Evolutionary conservation across 2,888 invertebrate genomes (phyloP).

Genomic region (Mamestra brassicae): DNA sequence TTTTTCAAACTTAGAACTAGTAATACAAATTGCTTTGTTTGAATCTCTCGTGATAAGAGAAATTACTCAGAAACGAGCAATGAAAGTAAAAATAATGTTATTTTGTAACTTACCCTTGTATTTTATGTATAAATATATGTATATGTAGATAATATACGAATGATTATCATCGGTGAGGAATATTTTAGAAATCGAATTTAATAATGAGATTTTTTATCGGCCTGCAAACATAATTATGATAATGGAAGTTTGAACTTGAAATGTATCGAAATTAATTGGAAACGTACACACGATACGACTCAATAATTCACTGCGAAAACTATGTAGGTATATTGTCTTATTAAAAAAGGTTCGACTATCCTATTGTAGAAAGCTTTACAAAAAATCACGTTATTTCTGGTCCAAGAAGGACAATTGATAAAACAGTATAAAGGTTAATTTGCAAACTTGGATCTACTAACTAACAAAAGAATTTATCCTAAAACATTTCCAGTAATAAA

Average conservation of each 20-base stretch:
- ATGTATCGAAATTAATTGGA: slow-evolving; percentile 25
- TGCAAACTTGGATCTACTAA: background rate
- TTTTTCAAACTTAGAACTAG: slow-evolving; percentile 27
- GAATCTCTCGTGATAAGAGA: slow-evolving; percentile 8
- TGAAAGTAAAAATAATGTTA: slow-evolving; percentile 18
- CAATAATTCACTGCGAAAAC: slow-evolving; percentile 7
- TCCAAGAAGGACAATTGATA: background rate
- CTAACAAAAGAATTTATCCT: too few relatives aligned
- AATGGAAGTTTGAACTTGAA: slow-evolving; percentile 27
- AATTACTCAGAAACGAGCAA: slow-evolving; percentile 7
- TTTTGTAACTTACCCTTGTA: too few relatives aligned
- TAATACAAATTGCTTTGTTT: slow-evolving; percentile 26
- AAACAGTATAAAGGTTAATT: too few relatives aligned
- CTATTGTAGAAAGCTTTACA: background rate
- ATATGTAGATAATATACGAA: slow-evolving; percentile 21
- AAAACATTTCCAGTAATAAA: too few relatives aligned
- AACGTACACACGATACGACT: slow-evolving; percentile 10
- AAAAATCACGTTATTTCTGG: background rate
- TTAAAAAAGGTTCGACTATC: background rate
- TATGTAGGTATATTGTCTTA: background rate
- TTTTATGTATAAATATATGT: slow-evolving; percentile 24
- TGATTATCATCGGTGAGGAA: slow-evolving; percentile 8
- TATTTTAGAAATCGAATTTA: slow-evolving; percentile 38
- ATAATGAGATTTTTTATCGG: slow-evolving; percentile 49
- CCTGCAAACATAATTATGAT: slow-evolving; percentile 42